These are phyloP conservation scores for Caloenas nicobarica DNA, from an alignment of 2,113 vertebrate species.

Conservation along the genomic window DNA sequence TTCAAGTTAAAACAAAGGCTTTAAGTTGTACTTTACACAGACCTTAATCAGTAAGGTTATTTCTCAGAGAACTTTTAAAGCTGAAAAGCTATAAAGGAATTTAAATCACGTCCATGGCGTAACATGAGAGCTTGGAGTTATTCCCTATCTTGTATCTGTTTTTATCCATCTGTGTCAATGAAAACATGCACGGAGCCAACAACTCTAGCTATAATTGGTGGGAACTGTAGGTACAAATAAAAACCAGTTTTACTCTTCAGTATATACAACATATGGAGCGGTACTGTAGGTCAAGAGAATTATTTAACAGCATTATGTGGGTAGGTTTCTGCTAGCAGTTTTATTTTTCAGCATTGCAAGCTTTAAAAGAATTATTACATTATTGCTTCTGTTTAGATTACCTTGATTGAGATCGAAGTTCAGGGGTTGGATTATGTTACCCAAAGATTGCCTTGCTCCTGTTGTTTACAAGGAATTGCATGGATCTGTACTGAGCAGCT, in stretches of 20 bases:
- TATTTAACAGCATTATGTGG: background rate
- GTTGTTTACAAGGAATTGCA: background rate
- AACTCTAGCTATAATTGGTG: background rate
- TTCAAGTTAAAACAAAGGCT: background rate
- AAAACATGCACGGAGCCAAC: conserved; percentile 3
- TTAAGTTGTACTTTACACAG: background rate
- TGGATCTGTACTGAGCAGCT: background rate
- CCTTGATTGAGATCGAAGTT: conserved; percentile 42
- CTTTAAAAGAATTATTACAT: conserved; percentile 2
- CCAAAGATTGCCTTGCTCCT: background rate
- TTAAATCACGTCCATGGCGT: background rate
- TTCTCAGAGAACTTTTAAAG: background rate
- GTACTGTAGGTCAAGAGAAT: background rate
- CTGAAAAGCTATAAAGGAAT: background rate
- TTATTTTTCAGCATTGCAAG: background rate
- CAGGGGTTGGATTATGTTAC: background rate
- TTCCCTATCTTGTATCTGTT: background rate
- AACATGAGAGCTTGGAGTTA: background rate
- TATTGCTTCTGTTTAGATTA: background rate
- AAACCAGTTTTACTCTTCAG: background rate
- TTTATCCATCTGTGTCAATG: conserved; percentile 20
- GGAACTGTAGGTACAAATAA: conserved; percentile 35
- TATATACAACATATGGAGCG: conserved; percentile 21
- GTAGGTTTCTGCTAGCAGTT: background rate
- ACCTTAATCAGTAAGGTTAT: background rate